Evolutionary conservation across 2,888 invertebrate species (phyloP), one percentile per base, ranked within the genome.

Genomic region (Leptinotarsa haldemani): DNA sequence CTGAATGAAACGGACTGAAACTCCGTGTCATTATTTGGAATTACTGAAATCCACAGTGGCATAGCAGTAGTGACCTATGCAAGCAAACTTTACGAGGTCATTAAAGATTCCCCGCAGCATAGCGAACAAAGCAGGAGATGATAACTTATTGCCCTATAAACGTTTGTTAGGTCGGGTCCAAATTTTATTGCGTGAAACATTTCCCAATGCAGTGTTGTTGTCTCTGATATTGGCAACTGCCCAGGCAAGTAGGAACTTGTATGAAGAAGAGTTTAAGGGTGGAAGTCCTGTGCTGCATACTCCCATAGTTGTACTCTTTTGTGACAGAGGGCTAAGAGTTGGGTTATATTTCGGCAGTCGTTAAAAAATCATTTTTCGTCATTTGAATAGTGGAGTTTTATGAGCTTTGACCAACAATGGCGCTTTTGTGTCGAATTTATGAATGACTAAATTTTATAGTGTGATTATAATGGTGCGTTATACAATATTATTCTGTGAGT

Each of bases 131-230:
- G 84, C 82, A 75, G 75, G 78, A 82, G 82, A 83, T 84, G 84
- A 84, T 84, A 85, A 84, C 83, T 84, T 85, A 85, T 84, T 82
- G 84, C 82, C 80, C 79, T 82, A 83, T 84, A 85, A 85, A 84
- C 80, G 84, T 84, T 83, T 81, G 76, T 70, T 74, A 80, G 80
- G 79, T 79, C 77, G 81, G 79, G 77, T 82, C 80, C 77, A 81
- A 79, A 83, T 84, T 84, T 83, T 83, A 84, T 80, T 82, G 69
- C 74, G 50, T 66, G 48, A 52, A 73, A 65, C 66, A 66, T 20
- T 56, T 20, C 12, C 13, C 4, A 13, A 22, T 56, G 20, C 22
- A 22, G 22, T 56, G 56, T 56, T 56, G 56, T 56, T 56, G 22
- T 56, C 56, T 18, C 56, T 25, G 20, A 4, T 56, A 56, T 22